Evolutionary conservation across 2,797 vertebrate genomes (phyloP).

Genomic region (Microctenopoma stevenorrisi): DNA sequence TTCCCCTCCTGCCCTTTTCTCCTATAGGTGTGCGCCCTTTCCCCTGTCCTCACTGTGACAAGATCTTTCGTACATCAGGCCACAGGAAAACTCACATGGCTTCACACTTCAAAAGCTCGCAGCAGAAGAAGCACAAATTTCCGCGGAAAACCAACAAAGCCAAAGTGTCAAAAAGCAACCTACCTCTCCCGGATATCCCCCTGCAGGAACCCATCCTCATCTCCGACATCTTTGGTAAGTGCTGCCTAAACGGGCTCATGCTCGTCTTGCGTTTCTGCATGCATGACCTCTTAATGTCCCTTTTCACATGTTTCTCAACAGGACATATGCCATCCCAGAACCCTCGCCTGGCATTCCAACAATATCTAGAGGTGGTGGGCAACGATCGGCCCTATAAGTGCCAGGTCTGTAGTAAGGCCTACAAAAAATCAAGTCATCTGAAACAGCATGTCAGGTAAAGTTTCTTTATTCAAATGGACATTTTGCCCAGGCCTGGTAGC

Average conservation of each 20-base stretch:
- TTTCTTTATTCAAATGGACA: too few relatives aligned
- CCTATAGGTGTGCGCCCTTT: constrained; percentile 92
- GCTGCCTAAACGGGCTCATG: background rate
- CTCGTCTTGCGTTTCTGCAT: background rate
- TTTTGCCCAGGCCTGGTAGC: too few relatives aligned
- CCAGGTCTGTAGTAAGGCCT: constrained; percentile 94
- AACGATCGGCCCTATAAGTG: constrained; percentile 97
- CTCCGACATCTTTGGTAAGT: constrained; percentile 92
- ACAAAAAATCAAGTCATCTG: constrained; percentile 98
- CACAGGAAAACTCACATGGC: constrained; percentile 97
- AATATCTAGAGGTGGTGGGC: constrained; percentile 91
- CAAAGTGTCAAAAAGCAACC: constrained; percentile 89
- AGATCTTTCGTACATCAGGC: constrained; percentile 97
- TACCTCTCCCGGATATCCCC: constrained; percentile 92
- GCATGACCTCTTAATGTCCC: constrained; percentile 7
- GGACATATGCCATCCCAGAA: constrained; percentile 92
- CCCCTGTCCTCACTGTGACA: constrained; percentile 97
- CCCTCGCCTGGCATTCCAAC: constrained; percentile 91
- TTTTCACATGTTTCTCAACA: constrained; percentile 62
- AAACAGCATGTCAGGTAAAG: constrained; percentile 96
- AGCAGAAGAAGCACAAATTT: constrained; percentile 92
- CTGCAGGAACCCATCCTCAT: constrained; percentile 98
- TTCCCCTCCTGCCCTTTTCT: constrained; percentile 12
- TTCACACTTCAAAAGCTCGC: constrained; percentile 95
- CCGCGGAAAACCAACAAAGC: constrained; percentile 91